Evolutionary conservation across 1,140 invertebrate genomes (phyloP).

Genomic region (Heliothis virescens): DNA sequence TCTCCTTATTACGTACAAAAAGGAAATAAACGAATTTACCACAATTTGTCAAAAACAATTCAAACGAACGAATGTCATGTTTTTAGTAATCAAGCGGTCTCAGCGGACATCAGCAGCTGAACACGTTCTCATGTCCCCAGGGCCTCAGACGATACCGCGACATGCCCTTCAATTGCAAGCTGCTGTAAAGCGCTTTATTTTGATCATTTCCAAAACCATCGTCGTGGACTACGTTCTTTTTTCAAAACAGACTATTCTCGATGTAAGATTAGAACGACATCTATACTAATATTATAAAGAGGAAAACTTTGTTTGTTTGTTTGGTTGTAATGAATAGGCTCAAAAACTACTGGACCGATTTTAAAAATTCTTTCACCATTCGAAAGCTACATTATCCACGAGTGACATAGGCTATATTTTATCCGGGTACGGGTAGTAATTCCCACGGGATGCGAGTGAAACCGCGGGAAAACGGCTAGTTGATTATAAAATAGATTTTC

Average conservation of each 20-base stretch:
- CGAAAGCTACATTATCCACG: too few species aligned
- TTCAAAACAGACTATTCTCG: neutral
- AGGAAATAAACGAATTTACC: neutral
- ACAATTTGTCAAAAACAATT: neutral
- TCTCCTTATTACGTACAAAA: too few species aligned
- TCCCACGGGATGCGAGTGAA: too few species aligned
- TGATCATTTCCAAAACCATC: slow-evolving; percentile 7
- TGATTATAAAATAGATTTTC: neutral
- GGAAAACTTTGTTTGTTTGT: too few species aligned
- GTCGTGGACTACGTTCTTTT: neutral
- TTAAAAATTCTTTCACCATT: too few species aligned
- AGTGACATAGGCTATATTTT: too few species aligned
- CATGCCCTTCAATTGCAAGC: slow-evolving; percentile 21
- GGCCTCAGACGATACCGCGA: slow-evolving; percentile 8
- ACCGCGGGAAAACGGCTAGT: too few species aligned
- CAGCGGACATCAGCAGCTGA: slow-evolving; percentile 7
- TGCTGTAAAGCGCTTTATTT: slow-evolving; percentile 26
- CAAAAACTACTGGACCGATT: too few species aligned
- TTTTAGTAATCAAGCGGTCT: neutral
- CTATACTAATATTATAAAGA: too few species aligned
- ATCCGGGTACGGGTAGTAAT: too few species aligned
- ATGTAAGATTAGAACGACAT: too few species aligned
- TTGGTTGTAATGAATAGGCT: too few species aligned
- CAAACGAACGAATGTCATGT: neutral
- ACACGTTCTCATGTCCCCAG: slow-evolving; percentile 11